These are phyloP conservation scores for Barbus barbus DNA, from an alignment of 2,113 vertebrate genomes.

Conservation along the genomic window DNA sequence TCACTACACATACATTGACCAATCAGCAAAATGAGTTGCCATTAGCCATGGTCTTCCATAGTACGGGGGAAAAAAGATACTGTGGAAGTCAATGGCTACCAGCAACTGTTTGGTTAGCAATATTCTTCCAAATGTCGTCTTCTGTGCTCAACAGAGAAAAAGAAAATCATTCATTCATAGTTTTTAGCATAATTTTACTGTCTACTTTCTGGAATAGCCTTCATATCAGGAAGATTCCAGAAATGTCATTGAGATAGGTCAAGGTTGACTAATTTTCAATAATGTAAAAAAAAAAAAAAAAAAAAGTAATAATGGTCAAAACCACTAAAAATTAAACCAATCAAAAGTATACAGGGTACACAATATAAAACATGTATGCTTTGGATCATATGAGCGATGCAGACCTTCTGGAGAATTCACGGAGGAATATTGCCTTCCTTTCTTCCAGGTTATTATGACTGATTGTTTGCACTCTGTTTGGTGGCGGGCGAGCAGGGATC, in stretches of 20 bases:
- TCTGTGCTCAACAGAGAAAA: no score
- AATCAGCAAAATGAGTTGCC: not conserved
- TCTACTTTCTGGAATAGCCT: not conserved
- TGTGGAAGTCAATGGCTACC: no score
- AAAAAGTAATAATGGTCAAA: not conserved
- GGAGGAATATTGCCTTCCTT: slow-evolving; percentile 21
- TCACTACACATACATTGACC: not conserved
- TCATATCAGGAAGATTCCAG: not conserved
- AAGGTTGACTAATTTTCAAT: not conserved
- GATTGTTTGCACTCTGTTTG: slow-evolving; percentile 24
- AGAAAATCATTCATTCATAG: no score
- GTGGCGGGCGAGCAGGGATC: slow-evolving; percentile 45
- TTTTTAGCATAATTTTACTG: not conserved
- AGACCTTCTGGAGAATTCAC: slow-evolving; percentile 47
- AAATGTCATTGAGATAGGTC: not conserved
- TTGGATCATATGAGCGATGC: not conserved
- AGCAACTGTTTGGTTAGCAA: no score
- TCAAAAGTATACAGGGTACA: not conserved
- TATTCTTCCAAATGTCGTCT: no score
- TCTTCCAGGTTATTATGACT: slow-evolving; percentile 41
- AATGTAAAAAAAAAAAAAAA: not conserved
- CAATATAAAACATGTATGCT: slow-evolving; percentile 15
- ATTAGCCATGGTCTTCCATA: not conserved
- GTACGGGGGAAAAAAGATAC: no score
- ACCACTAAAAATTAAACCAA: slow-evolving; percentile 10